These are phyloP conservation scores for Tipula unca DNA, from an alignment of 2,888 invertebrate species.

Conservation along the genomic window DNA sequence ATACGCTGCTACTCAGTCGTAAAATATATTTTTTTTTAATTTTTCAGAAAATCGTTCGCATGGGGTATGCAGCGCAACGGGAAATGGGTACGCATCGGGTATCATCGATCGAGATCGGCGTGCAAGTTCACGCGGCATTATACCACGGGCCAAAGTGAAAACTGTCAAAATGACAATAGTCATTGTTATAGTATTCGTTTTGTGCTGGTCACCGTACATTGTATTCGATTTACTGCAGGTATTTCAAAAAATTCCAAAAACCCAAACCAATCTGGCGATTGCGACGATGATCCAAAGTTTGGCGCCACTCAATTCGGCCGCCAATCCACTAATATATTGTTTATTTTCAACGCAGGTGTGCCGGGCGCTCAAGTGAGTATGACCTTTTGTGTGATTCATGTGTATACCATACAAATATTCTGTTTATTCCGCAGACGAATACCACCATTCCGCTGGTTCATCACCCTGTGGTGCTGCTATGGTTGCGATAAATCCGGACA, in stretches of 20 bases:
- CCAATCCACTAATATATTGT: conserved; percentile 90
- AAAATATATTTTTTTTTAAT: neutral
- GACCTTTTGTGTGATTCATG: neutral
- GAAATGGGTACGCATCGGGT: conserved; percentile 28
- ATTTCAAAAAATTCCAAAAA: conserved; percentile 68
- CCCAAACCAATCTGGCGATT: conserved; percentile 72
- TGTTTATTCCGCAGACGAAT: conserved; percentile 36
- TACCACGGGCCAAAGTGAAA: conserved; percentile 92
- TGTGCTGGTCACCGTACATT: conserved; percentile 94
- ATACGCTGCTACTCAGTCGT: neutral
- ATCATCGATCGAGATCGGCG: conserved; percentile 50
- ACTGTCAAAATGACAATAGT: conserved; percentile 97
- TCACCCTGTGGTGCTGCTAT: conserved; percentile 44
- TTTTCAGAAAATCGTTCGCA: conserved; percentile 31
- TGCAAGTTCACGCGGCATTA: conserved; percentile 85
- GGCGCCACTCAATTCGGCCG: conserved; percentile 86
- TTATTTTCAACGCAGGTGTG: conserved; percentile 87
- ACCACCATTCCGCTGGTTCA: conserved; percentile 60
- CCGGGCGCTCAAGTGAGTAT: conserved; percentile 65
- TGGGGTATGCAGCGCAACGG: neutral
- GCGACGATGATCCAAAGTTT: conserved; percentile 87
- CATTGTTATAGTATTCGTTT: conserved; percentile 87
- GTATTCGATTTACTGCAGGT: conserved; percentile 86
- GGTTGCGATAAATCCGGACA: conserved; percentile 29
- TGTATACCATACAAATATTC: neutral